Base-by-base conservation (phyloP, 2,888 invertebrate genomes). In the Lysandra coridon region DNA sequence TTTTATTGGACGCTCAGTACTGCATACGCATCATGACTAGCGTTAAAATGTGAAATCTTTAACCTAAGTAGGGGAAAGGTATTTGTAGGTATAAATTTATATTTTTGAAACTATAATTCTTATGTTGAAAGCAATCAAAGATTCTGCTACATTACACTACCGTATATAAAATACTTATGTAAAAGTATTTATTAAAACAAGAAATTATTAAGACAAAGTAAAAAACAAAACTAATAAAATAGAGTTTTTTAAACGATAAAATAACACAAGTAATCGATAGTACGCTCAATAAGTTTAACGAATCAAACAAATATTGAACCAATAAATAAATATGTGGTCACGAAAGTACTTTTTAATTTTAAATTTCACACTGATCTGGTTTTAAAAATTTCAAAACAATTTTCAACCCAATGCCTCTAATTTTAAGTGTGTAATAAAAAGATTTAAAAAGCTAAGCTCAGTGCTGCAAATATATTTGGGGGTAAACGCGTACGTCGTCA, bases 351-450 rank as follows among this genome's bases (percentile, higher is more conserved):
- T 88, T 85, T 88, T 90, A 91, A 88, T 90, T 89, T 90, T 90
- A 89, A 92, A 93, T 93, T 93, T 94, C 92, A 93, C 92, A 93
- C 92, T 86, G 89, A 90, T 91, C 92, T 37, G 30, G 57, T 12
- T 23, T 75, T 75, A 49, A 49, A 12, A 75, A 49, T 23, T 23
- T 4, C 2, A 1, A 53, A 30, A 33, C 76, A 1, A 33, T 64
- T 57, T 76, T 76, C 76, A 17, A 76, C 57, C 76, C 0, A 69
- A 33, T 69, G 12, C 33, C 33, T 69, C 14, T 69, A 37, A 69
- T 17, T 69, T 33, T 69, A 69, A 69, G 69, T 33, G 33, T 33
- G 12, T 30, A 33, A 10, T 37, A 76, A 57, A 76, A 53, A 76
- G 33, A 17, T 53, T 76, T 53, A 53, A 89, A 85, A 87, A 80